Evolutionary conservation across 2,113 vertebrate species (phyloP).

Genomic region (Hydrolagus affinis): DNA sequence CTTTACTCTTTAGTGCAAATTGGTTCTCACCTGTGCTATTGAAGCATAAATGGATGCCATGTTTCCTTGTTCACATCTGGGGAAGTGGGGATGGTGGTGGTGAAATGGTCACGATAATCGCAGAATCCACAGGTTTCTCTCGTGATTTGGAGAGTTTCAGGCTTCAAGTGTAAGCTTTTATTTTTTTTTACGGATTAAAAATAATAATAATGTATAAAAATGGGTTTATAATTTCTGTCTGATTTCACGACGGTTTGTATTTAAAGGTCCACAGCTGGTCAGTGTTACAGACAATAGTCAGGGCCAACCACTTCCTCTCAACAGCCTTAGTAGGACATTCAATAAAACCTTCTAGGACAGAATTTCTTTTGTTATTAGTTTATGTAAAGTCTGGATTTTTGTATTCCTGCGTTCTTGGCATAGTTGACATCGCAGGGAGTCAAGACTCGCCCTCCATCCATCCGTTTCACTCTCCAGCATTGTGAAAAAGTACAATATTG

Average conservation of each 20-base stretch:
- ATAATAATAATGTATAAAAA: too few relatives aligned
- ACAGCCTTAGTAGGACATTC: conserved; percentile 27
- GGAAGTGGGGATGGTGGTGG: too few relatives aligned
- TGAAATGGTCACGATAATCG: background rate
- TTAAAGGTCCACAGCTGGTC: conserved; percentile 30
- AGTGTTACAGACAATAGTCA: conserved; percentile 32
- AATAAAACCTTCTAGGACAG: conserved; percentile 30
- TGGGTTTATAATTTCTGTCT: conserved; percentile 29
- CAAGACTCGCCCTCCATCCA: conserved; percentile 17
- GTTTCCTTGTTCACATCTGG: background rate
- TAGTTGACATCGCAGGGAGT: conserved; percentile 30
- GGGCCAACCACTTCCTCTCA: conserved; percentile 30
- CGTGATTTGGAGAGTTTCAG: conserved; percentile 20
- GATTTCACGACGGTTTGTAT: conserved; percentile 29
- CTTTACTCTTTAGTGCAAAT: too few relatives aligned
- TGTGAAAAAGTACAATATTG: conserved; percentile 30
- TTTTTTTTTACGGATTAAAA: too few relatives aligned
- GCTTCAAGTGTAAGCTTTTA: too few relatives aligned
- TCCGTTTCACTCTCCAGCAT: conserved; percentile 23
- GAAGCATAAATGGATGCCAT: background rate
- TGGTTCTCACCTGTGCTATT: too few relatives aligned
- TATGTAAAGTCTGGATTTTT: conserved; percentile 31
- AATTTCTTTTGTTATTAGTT: conserved; percentile 33
- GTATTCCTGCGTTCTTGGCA: conserved; percentile 26
- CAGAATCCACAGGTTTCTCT: background rate